Base-by-base conservation (phyloP, 2,888 invertebrate genomes). In the Synergus japonicus region DNA sequence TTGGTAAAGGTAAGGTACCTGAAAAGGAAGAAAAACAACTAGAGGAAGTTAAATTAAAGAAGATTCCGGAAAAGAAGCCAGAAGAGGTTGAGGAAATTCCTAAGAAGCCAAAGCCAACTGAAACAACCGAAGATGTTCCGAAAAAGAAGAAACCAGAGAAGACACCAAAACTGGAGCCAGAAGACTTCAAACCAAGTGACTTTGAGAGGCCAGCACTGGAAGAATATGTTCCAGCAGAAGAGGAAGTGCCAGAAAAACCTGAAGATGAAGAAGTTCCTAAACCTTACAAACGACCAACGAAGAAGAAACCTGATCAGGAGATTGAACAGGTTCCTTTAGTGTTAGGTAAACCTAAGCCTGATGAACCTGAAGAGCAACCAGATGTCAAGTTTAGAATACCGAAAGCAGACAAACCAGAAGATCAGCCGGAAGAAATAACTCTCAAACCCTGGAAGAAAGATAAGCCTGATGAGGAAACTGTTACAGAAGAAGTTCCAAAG, bases 341-440 rank as follows among this genome's bases (percentile, higher is more conserved):
- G 81, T 91, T 90, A 82, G 93, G 93, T 67, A 87, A 88, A 83
- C 92, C 92, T 1, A 91, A 93, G 83, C 91, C 92, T 49, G 86
- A 88, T n/a, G 92, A 92, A 83, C 92, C 93, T 60, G 91, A 92
- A 67, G 91, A 92, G 84, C 90, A 91, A 82, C 91, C 92, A 3
- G 93, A 93, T 81, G 87, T 92, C 10, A 93, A 93, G 84, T 92
- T 93, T 44, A 87, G 89, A 83, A 91, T 91, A 78, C 91, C 91
- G 10, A 79, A 82, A 37, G 82, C 86, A 13, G 86, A 90, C 3
- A 90, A 90, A 82, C 90, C 90, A 0, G 88, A 90, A 77, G 91
- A 92, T 65, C 87, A 90, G 78, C 89, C 91, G 0, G 92, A 92
- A 84, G 88, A 88, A 54, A 88, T 92, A 18, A 89, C 85, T 3